phyloP scores from a whole-genome alignment of 2,888 invertebrate species.

The Epinotia bilunana region DNA sequence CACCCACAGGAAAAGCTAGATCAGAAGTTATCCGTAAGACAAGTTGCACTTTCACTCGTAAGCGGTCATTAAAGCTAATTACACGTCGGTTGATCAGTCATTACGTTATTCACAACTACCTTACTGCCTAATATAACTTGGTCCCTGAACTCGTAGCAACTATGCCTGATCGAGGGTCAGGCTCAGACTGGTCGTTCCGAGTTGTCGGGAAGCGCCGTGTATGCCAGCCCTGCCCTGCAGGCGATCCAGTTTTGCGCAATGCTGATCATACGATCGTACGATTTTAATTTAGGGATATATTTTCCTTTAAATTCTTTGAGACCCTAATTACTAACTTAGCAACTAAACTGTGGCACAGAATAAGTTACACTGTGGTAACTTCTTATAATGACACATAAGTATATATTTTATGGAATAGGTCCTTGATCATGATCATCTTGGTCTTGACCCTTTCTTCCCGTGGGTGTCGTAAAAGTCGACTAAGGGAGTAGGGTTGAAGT shows the following conservation, averaged over 20 bases:
- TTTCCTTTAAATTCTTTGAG: constrained; percentile 1
- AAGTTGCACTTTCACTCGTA: constrained; percentile 20
- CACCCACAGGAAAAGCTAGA: constrained; percentile 14
- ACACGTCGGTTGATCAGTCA: constrained; percentile 4
- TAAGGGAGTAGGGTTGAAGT: no score
- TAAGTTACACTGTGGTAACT: no score
- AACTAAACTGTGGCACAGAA: no score
- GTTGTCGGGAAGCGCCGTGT: neutral
- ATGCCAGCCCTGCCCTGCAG: no score
- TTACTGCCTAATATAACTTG: neutral
- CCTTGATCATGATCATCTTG: no score
- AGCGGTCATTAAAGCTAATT: constrained; percentile 20
- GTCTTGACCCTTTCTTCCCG: no score
- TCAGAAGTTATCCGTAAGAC: constrained; percentile 11
- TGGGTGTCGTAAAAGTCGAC: no score
- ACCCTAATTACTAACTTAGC: neutral
- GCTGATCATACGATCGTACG: constrained; percentile 13
- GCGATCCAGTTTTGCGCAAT: constrained; percentile 16
- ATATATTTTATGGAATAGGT: no score
- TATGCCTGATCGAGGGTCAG: neutral
- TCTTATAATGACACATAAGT: no score
- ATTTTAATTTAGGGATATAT: constrained; percentile 1
- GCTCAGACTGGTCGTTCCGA: neutral
- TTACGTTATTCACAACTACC: neutral
- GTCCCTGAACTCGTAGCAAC: neutral